phyloP scores from a whole-genome alignment of 2,797 vertebrate genomes.

The Saxicola maurus region DNA sequence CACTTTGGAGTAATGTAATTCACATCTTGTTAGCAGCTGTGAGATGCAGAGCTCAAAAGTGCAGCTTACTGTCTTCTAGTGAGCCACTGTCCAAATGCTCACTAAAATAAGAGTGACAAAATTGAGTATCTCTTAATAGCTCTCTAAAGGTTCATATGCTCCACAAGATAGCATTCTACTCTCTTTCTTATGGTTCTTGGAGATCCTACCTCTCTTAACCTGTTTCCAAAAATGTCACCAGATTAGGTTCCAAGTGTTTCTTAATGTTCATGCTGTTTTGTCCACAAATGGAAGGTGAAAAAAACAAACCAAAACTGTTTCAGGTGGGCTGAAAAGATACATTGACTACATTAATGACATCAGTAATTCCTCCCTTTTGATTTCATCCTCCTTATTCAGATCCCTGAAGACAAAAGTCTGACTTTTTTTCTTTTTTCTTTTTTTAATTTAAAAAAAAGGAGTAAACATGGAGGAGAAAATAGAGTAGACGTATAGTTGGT shows the following conservation, averaged over 20 bases:
- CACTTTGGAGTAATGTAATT: background rate
- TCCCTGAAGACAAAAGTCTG: accelerated
- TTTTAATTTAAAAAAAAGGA: background rate
- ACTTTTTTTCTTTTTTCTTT: background rate
- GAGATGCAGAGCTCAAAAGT: accelerated
- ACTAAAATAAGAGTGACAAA: background rate
- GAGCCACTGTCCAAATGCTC: background rate
- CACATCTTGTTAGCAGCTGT: background rate
- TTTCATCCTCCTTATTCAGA: background rate
- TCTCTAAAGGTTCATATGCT: background rate
- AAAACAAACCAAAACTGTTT: background rate
- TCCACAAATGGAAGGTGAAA: background rate
- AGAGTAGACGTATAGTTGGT: background rate
- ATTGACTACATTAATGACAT: background rate
- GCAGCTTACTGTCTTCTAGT: background rate
- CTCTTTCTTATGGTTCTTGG: background rate
- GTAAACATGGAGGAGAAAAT: accelerated
- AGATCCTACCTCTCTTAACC: background rate
- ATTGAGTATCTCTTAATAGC: background rate
- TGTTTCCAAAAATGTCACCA: background rate
- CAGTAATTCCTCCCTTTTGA: background rate
- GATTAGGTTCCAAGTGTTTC: background rate
- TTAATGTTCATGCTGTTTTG: background rate
- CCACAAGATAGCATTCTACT: background rate
- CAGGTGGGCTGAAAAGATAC: background rate